Conservation (phyloP, 23 tunicate genomes). For the Aplidium turbinatum region DNA sequence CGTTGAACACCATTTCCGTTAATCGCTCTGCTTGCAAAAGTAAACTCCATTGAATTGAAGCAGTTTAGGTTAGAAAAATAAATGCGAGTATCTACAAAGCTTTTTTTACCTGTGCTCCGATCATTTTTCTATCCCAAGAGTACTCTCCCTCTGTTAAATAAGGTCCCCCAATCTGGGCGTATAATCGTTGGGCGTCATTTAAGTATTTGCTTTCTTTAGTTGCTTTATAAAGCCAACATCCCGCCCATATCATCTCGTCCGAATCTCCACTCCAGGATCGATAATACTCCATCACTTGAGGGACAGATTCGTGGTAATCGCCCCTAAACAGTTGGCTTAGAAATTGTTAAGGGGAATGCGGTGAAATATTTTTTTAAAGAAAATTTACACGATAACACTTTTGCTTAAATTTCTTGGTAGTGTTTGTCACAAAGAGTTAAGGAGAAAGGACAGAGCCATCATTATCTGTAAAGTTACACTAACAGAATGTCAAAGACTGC, state of each 20-base stretch:
- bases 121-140: slow-evolving; percentile 89
- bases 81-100: neutral
- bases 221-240: slow-evolving; percentile 93
- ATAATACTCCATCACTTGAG: slow-evolving; percentile 68
- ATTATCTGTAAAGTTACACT: too few relatives aligned
- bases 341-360: too few relatives aligned
- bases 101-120: slow-evolving; percentile 76
- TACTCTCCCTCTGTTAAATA: slow-evolving; percentile 47
- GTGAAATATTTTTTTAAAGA: too few relatives aligned
- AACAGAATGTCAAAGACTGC: too few relatives aligned
- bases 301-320: slow-evolving; percentile 63
- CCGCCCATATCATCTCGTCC: slow-evolving; percentile 95
- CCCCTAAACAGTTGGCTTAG: slow-evolving; percentile 38
- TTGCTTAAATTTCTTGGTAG: too few relatives aligned
- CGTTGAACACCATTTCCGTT: too few relatives aligned
- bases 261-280: slow-evolving; percentile 64
- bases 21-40: too few relatives aligned
- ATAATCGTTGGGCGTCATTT: slow-evolving; percentile 51
- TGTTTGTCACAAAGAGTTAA: too few relatives aligned
- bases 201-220: slow-evolving; percentile 59
- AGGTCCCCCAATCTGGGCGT: slow-evolving; percentile 37
- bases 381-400: too few relatives aligned
- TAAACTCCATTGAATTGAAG: neutral
- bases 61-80: neutral
- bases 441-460: too few relatives aligned